A percentile compares a stretch with the other conserved stretches of the same genome.
phyloP scores from a whole-genome alignment of 2,888 invertebrate species.

The Scaptomyza polygonia region DNA sequence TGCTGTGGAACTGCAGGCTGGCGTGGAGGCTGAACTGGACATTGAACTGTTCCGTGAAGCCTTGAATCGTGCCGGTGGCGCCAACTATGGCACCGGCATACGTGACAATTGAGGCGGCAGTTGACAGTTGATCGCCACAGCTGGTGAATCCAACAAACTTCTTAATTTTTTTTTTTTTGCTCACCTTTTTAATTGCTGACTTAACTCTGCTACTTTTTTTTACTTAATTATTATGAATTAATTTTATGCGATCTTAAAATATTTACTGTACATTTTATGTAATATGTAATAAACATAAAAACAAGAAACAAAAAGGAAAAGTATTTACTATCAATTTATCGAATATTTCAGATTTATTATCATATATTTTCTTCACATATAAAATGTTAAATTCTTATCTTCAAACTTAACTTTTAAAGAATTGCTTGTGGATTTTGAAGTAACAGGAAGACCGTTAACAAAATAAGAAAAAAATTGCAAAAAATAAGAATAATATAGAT shows the following conservation, averaged over 20 bases:
- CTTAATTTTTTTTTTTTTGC: constrained; percentile 50
- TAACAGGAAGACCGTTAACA: constrained; percentile 1
- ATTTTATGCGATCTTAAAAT: constrained; percentile 74
- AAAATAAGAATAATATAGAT: neutral
- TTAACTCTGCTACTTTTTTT: constrained; percentile 62
- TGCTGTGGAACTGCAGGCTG: constrained; percentile 90
- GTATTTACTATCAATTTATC: neutral
- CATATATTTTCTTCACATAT: neutral
- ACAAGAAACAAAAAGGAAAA: constrained; percentile 31
- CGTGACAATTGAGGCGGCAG: constrained; percentile 84
- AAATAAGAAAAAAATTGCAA: neutral
- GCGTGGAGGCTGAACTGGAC: constrained; percentile 89
- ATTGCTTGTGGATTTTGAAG: neutral
- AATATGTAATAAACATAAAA: constrained; percentile 63
- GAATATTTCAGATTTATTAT: neutral
- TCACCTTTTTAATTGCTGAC: constrained; percentile 65
- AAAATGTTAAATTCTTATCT: constrained; percentile 3
- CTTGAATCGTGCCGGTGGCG: constrained; percentile 90
- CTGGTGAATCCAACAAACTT: constrained; percentile 13
- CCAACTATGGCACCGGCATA: constrained; percentile 91
- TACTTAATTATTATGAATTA: constrained; percentile 76
- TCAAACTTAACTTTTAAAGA: neutral
- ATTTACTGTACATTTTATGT: constrained; percentile 77
- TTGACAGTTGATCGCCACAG: neutral
- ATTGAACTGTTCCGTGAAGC: constrained; percentile 89